Evolutionary conservation across 2,113 vertebrate genomes (phyloP).

Genomic region (Narcine bancroftii): DNA sequence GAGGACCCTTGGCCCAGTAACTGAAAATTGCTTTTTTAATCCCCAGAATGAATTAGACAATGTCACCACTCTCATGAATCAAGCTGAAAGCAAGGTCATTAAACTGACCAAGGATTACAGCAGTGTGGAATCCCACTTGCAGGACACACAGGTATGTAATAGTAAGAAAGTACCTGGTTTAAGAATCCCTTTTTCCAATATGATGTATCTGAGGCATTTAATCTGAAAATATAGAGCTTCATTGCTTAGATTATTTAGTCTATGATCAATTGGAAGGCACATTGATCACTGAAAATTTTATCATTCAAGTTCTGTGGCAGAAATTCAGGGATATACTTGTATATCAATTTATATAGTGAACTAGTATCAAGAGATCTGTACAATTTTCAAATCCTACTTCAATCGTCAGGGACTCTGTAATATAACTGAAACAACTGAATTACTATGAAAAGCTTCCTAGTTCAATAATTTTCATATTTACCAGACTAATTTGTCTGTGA

Average conservation of each 20-base stretch:
- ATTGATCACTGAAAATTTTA: background rate
- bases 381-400: no score
- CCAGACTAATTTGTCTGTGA: no score
- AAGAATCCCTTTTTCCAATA: background rate
- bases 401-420: no score
- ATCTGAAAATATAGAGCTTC: background rate
- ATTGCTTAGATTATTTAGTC: background rate
- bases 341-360: background rate
- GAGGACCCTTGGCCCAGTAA: background rate
- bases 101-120: conserved; percentile 88
- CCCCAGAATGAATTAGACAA: conserved; percentile 79
- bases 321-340: background rate
- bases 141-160: conserved; percentile 77
- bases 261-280: background rate
- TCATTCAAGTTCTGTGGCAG: background rate
- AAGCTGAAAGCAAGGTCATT: conserved; percentile 84
- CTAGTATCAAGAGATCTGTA: no score
- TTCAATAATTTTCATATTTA: no score
- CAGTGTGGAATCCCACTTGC: conserved; percentile 84
- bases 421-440: no score
- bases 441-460: no score
- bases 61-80: conserved; percentile 66
- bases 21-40: background rate
- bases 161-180: background rate
- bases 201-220: background rate